Base-by-base conservation (phyloP, 2,113 vertebrate genomes). In the Nanorana parkeri region DNA sequence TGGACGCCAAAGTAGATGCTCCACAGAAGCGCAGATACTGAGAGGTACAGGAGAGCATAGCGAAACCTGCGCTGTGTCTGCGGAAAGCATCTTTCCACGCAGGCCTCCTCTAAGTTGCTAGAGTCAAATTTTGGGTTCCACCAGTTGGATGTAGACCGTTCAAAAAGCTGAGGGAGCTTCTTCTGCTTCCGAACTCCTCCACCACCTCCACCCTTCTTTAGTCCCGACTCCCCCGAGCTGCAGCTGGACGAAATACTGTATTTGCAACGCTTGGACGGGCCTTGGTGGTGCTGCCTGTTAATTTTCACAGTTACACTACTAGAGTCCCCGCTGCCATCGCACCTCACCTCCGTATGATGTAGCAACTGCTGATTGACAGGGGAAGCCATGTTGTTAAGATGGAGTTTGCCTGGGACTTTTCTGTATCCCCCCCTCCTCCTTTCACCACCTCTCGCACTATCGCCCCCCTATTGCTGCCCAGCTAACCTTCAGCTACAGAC, bases 121-220 rank as follows among this genome's bases (percentile, higher is more conserved):
- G 97, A 99, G 91, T 99, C 97, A 73, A 99, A 99, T 87, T 95
- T 95, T 83, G 97, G 98, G 90, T 98, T 95, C 97, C 98, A 99
- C 94, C 97, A 99, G 76, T 96, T 95, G 32, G 94, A 91, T 7
- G 97, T 96, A 17, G 98, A 97, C 88, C 98, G 92, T 86, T 99
- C 98, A 11, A 99, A 99, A 69, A 99, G 93, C 84, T 95, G 96
- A 0, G 97, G 97, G 88, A 97, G 94, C 84, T 92, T 94, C 86
- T 87, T 89, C 2, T 88, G 90, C 15, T 91, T 82, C 79, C 92
- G 91, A 26, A 91, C 84, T 0, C 86, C 58, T 60, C 90, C 90
- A 0, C 74, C 0, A 26, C 85, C 54, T 26, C 80, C 15, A 21
- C 87, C 82, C 17, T 92, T 89, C 13, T 94, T 92, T 21, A 91